phyloP scores from a whole-genome alignment of 2,113 vertebrate species.

The Irena cyanogastra region DNA sequence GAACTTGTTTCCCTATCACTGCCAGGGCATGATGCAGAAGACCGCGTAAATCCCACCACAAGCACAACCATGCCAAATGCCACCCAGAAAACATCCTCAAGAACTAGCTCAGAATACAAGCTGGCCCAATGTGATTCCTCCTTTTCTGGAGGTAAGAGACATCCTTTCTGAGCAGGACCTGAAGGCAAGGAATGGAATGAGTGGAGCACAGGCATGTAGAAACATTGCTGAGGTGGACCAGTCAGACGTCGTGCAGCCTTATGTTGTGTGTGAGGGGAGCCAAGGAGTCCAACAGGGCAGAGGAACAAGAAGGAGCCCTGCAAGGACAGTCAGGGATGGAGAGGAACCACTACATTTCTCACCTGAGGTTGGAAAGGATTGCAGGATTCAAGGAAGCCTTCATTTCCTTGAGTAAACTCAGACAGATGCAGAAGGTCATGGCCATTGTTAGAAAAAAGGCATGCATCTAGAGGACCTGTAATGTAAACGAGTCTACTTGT shows the following conservation, averaged over 20 bases:
- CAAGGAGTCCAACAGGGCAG: background rate
- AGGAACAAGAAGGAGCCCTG: background rate
- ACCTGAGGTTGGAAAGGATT: background rate
- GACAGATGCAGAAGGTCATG: background rate
- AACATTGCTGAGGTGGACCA: background rate
- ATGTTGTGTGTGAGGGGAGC: background rate
- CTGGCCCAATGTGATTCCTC: background rate
- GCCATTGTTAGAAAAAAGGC: background rate
- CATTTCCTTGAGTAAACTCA: background rate
- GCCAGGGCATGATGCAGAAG: background rate
- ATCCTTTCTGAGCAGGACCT: background rate
- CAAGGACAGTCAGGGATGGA: background rate
- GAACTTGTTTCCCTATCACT: background rate
- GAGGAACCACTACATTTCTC: background rate
- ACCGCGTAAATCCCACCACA: background rate
- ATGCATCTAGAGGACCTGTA: background rate
- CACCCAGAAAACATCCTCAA: background rate
- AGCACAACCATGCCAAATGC: background rate
- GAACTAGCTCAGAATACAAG: background rate
- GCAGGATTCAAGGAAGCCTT: background rate
- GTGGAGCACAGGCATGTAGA: background rate
- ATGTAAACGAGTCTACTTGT: background rate
- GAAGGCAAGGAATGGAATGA: background rate
- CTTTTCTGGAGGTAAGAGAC: background rate
- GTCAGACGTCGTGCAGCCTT: background rate